Evolutionary conservation across 2,113 vertebrate genomes (phyloP), one percentile per base, ranked within the genome.

Genomic region (Hassar affinis): DNA sequence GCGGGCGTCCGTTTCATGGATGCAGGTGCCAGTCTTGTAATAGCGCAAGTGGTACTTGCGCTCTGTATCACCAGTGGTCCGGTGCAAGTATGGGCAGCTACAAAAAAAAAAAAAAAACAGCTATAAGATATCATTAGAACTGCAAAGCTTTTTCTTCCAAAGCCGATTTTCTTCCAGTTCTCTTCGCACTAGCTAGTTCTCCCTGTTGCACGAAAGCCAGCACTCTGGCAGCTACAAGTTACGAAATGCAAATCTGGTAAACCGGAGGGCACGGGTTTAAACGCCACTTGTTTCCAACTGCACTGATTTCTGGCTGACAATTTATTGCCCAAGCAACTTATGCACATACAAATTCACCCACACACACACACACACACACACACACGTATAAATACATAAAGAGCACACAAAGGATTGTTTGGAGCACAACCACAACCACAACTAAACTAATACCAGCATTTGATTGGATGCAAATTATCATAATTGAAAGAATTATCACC

Each of bases 21-120:
- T 97, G 88, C 97, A 98, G 14, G 95, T 97, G 89, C 96, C 96
- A 1, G 97, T 98, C 93, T 98, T 98, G 91, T 98, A 98, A 89
- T 98, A 98, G 87, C 96, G 95, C 87, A 98, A 95, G 90, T 98
- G 97, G 91, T 98, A 98, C 88, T 97, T 98, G 90, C 96, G 95
- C 91, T 98, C 97, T 0, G 96, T 97, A 93, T 98, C 97, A 69
- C 97, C 97, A 4, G 96, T 96, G 57, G 96, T 97, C 85, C 96
- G 95, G 91, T 98, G 97, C 89, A 98, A 94, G 89, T 97, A 97
- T 2, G 96, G 95, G 83, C 97, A 98, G 91, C 97, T 98, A 42
- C n/a, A n/a, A n/a, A n/a, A n/a, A n/a, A n/a, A n/a, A n/a, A n/a
- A n/a, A n/a, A 81, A 89, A 78, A 80, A 84, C 76, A 81, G 11